Base-by-base conservation (phyloP, 2,797 vertebrate genomes). In the Acanthornis magna region DNA sequence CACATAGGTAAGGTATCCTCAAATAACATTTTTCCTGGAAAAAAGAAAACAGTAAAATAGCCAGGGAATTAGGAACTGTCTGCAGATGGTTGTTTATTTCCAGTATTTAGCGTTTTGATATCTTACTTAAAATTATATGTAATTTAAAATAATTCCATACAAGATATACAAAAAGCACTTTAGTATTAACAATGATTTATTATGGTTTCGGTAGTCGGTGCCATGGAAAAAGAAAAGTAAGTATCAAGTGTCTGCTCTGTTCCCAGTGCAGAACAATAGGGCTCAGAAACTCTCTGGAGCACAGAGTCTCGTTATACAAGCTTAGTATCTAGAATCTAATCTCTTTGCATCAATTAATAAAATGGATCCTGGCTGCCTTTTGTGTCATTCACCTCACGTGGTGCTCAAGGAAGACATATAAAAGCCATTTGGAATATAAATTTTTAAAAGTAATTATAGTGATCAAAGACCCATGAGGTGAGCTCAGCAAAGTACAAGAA, bases 321-420 rank as follows among this genome's bases (percentile, higher is more conserved):
- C 45, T 62, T 85, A 87, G 43, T 95, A 85, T 83, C 87, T 85
- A 68, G 84, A 89, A 76, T 57, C 47, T 95, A 88, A 95, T 89
- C 62, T 95, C 47, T 85, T 86, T 80, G 29, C 63, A 81, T 96
- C 66, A 89, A 85, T 95, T 95, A 95, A 91, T 88, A 82, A 93
- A 92, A 92, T 70, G 42, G 32, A 85, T 87, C 36, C 95, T 95
- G 88, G 43, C 71, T 94, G 80, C 85, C 61, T 94, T 91, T 15
- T 4, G 1, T 91, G 68, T 88, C 74, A 58, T 91, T 91, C 76
- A 71, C 66, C 77, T 84, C 48, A 82, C 4, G 8, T 71, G 51
- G 19, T 91, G 71, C 78, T 83, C 85, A 75, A 68, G 36, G 51
- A 89, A 94, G 90, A 91, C 75, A 72, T n/a, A 34, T 72, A 74